Evolutionary conservation across 2,888 invertebrate genomes (phyloP), one percentile per base, ranked within the genome.

Genomic region (Pristionchus arcanus): DNA sequence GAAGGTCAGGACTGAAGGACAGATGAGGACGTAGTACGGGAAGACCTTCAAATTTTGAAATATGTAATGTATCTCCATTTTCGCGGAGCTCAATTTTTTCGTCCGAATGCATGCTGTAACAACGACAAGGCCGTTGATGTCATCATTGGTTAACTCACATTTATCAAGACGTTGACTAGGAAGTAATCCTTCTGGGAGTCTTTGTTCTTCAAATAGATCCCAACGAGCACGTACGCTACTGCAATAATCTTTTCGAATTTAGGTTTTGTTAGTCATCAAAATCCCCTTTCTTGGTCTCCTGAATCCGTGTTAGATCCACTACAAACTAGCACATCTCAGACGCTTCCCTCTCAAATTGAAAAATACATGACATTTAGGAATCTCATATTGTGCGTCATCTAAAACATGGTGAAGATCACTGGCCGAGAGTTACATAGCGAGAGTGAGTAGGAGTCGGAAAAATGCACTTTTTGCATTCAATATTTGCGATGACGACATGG

Each of bases 141-240:
- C n/a, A n/a, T n/a, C n/a, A n/a, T n/a, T n/a, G n/a, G n/a, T 59
- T 59, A 28, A 68, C 68, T 68, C 15, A 68, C 68, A 68, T 68
- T 68, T 11, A 31, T 28, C 2, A 25, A 9, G 1, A 7, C 28
- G 11, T 68, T 25, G 0, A 68, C n/a, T 0, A 68, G 2, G 31
- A 68, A 31, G 68, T 28, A 25, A 5, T 28, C 15, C 28, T 16
- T 31, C 31, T 31, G 31, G 1, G 68, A 16, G 28, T n/a, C 2
- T 2, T 31, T 15, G 15, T 16, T n/a, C 68, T 31, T n/a, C 28
- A 68, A 25, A 1, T 4, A 2, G 2, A n/a, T 15, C n/a, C 68
- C 68, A 5, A 68, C 42, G 31, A 68, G 11, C 15, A 68, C 68
- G n/a, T 49, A 49, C 0, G 68, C 21, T 7, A 59, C 59, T 59